A percentile compares a stretch with the other conserved stretches of the same genome.
These are phyloP conservation scores for Carcharodon carcharias DNA, from an alignment of 2,797 vertebrate species.

Conservation along the genomic window DNA sequence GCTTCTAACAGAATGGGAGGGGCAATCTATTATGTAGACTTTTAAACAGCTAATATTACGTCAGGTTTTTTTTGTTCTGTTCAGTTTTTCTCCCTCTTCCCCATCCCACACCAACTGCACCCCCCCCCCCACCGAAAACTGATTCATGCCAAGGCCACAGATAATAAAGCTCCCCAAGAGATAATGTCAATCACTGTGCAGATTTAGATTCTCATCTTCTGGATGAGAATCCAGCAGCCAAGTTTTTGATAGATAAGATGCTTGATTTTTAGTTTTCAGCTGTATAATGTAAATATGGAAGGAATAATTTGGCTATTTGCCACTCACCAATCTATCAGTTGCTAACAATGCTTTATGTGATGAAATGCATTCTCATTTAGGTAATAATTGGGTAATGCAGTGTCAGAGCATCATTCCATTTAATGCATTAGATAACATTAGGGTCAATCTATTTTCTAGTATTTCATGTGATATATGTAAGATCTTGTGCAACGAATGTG, in stretches of 20 bases:
- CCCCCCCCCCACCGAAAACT: not conserved
- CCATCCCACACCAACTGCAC: not conserved
- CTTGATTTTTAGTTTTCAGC: not conserved
- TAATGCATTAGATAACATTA: conserved; percentile 6
- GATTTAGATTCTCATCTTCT: not conserved
- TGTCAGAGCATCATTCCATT: not conserved
- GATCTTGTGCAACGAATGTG: not conserved
- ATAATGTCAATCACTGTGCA: not conserved
- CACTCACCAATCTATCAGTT: not conserved
- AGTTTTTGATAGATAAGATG: not conserved
- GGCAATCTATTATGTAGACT: not conserved
- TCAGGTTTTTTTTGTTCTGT: not conserved
- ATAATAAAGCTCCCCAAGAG: not conserved
- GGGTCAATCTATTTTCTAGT: not conserved
- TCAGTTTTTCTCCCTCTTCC: not conserved
- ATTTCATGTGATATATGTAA: not conserved
- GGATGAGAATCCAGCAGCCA: not conserved
- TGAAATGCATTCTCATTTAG: not conserved
- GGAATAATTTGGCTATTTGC: not conserved
- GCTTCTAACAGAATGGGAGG: not conserved
- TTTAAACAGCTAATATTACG: not conserved
- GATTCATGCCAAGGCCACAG: not conserved
- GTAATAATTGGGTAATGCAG: not conserved
- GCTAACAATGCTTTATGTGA: not conserved
- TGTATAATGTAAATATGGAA: not conserved